Percentiles rank a stretch among this genome's conserved stretches.
Conservation (phyloP, 2,113 vertebrate species). For the Cryptotis parvus region DNA sequence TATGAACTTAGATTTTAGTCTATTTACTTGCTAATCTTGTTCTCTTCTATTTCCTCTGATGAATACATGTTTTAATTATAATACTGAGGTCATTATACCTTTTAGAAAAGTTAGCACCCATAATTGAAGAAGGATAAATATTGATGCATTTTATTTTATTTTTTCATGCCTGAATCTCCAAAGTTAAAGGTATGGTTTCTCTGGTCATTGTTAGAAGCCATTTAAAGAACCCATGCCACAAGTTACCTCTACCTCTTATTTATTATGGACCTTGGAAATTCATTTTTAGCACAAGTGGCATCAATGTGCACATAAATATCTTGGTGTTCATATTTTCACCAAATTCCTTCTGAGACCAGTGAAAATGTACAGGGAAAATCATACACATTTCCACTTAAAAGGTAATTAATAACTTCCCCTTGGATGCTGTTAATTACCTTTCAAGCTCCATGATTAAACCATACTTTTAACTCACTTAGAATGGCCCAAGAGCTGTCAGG, state of each 20-base stretch:
- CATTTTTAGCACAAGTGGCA: neutral
- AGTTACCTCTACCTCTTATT: neutral
- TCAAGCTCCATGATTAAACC: neutral
- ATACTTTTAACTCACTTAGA: neutral
- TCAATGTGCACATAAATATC: neutral
- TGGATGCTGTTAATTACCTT: no score
- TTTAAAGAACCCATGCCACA: neutral
- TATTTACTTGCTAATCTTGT: conserved; percentile 2
- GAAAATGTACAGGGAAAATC: conserved; percentile 7
- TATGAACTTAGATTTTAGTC: neutral
- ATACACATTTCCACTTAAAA: neutral
- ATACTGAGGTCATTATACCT: neutral
- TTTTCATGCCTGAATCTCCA: neutral
- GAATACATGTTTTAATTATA: neutral
- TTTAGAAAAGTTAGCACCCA: neutral
- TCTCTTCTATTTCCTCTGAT: neutral
- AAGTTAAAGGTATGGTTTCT: neutral
- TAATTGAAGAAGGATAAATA: neutral
- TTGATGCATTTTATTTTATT: neutral
- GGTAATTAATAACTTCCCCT: neutral
- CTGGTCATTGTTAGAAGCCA: neutral
- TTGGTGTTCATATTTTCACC: conserved; percentile 1
- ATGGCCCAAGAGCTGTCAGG: neutral
- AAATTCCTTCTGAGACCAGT: neutral
- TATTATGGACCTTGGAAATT: neutral